Evolutionary conservation across 2,888 invertebrate species (phyloP).

Genomic region (Portevinia maculata): DNA sequence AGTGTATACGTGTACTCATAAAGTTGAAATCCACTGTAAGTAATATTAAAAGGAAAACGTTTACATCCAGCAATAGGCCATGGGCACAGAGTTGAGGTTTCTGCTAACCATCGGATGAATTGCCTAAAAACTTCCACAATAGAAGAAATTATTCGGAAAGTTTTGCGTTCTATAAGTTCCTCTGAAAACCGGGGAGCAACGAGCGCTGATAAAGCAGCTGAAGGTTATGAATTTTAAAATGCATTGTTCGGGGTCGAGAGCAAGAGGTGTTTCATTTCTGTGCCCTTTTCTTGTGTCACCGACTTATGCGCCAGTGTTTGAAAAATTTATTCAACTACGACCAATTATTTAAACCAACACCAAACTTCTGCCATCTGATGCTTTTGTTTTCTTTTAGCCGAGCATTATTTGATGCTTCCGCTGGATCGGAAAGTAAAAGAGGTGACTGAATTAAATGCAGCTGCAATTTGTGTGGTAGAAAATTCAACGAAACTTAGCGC

Average conservation of each 20-base stretch:
- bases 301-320: constrained; percentile 28
- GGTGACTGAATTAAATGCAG: constrained; percentile 44
- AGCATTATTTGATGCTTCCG: constrained; percentile 1
- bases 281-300: constrained; percentile 49
- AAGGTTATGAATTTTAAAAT: constrained; percentile 59
- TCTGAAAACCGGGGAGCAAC: constrained; percentile 23
- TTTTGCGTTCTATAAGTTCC: constrained; percentile 50
- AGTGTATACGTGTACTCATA: no score
- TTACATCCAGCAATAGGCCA: constrained; percentile 61
- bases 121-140: constrained; percentile 71
- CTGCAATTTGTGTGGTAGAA: constrained; percentile 30
- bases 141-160: constrained; percentile 71
- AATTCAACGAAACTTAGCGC: constrained; percentile 30
- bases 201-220: constrained; percentile 11
- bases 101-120: constrained; percentile 60
- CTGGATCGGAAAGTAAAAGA: background rate
- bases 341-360: no score
- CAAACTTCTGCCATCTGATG: background rate
- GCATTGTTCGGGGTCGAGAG: constrained; percentile 28
- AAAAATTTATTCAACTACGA: constrained; percentile 25
- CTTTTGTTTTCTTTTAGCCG: constrained; percentile 38
- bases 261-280: constrained; percentile 33
- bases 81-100: constrained; percentile 32
- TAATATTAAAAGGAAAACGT: constrained; percentile 31
- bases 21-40: constrained; percentile 1